These are phyloP conservation scores for Tachysurus fulvidraco DNA, from an alignment of 2,113 vertebrate species.

Conservation along the genomic window DNA sequence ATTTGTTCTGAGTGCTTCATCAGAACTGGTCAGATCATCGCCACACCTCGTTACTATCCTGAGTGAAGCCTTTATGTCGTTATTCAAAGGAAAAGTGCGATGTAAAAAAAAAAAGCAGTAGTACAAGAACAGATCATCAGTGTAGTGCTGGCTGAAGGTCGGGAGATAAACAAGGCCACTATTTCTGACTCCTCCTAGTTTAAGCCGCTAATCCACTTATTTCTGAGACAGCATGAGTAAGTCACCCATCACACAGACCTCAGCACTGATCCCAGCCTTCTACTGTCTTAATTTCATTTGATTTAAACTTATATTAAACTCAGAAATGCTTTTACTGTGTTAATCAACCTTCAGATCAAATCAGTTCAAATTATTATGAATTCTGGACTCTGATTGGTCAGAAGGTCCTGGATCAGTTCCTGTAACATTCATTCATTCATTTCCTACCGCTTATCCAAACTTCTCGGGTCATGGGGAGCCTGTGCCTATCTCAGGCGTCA, in stretches of 20 bases:
- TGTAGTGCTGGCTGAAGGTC: background rate
- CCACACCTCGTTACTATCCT: background rate
- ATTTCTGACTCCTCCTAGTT: slow-evolving; percentile 68
- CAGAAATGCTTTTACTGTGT: background rate
- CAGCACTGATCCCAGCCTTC: background rate
- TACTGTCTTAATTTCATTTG: background rate
- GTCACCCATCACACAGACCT: slow-evolving; percentile 39
- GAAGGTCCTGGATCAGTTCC: background rate
- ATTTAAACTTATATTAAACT: background rate
- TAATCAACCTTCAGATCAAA: background rate
- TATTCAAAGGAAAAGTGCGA: background rate
- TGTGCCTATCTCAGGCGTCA: too few species aligned
- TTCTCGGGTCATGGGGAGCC: too few species aligned
- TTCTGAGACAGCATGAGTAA: slow-evolving; percentile 33
- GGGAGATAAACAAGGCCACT: slow-evolving; percentile 46
- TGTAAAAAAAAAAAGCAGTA: background rate
- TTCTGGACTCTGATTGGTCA: background rate
- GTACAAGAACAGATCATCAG: background rate
- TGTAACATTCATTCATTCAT: too few species aligned
- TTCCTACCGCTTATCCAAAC: too few species aligned
- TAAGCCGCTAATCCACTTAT: slow-evolving; percentile 74
- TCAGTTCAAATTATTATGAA: background rate
- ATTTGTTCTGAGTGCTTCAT: background rate
- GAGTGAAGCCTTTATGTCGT: background rate
- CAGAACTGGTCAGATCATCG: background rate